Evolutionary conservation across 1,140 invertebrate genomes (phyloP).

Genomic region (Glomeris maerens): DNA sequence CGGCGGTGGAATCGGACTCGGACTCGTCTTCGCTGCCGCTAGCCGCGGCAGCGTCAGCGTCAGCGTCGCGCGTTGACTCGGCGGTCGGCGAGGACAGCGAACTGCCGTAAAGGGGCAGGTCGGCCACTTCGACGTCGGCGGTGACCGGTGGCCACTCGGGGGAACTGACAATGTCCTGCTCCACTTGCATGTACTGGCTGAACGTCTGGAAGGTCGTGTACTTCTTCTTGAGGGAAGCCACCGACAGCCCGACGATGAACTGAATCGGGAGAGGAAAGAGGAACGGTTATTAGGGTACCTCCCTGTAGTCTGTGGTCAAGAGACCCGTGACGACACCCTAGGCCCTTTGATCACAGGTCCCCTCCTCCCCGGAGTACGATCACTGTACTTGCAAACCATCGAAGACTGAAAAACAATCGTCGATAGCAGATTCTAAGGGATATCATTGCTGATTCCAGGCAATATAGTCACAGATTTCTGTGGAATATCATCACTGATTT

Average conservation of each 20-base stretch:
- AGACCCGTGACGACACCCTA: too few relatives aligned
- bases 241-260: too few relatives aligned
- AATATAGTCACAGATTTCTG: too few relatives aligned
- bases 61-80: neutral
- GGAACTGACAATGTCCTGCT: slow-evolving; percentile 8
- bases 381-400: slow-evolving; percentile 4
- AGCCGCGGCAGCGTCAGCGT: neutral
- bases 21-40: neutral
- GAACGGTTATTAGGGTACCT: too few relatives aligned
- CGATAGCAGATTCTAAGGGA: too few relatives aligned
- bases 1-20: too few relatives aligned
- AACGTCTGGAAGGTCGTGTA: neutral
- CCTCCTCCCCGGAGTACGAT: too few relatives aligned
- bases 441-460: too few relatives aligned
- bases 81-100: neutral
- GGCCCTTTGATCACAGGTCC: too few relatives aligned
- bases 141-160: slow-evolving; percentile 11
- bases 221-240: neutral
- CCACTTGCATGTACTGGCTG: slow-evolving; percentile 3
- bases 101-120: neutral
- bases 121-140: neutral
- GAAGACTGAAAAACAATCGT: slow-evolving; percentile 8
- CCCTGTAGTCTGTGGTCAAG: too few relatives aligned
- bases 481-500: too few relatives aligned
- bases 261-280: too few relatives aligned